phyloP scores from a whole-genome alignment of 2,113 vertebrate species.

The Labeo rohita region DNA sequence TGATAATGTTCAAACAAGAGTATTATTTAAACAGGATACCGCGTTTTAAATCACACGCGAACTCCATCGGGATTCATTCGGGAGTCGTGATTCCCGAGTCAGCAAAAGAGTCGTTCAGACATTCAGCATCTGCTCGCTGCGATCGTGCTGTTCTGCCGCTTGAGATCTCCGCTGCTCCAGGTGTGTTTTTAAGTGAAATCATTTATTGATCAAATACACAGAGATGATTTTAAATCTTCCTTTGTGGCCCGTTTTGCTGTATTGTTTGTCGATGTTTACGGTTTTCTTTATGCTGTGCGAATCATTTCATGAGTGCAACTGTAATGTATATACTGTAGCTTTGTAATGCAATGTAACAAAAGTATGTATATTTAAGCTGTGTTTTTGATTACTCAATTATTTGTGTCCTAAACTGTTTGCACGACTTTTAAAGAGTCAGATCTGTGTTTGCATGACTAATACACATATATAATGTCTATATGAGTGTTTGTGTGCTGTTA shows the following conservation, averaged over 20 bases:
- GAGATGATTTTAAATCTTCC: neutral
- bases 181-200: conserved; percentile 49
- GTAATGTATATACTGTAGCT: neutral
- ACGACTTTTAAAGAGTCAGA: neutral
- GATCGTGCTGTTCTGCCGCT: neutral
- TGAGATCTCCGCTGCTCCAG: conserved; percentile 46
- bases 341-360: neutral
- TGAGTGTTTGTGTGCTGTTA: neutral
- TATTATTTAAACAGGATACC: neutral
- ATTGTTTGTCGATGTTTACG: neutral
- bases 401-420: neutral
- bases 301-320: neutral
- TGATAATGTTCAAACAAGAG: neutral
- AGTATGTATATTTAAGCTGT: neutral
- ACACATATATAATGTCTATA: no score
- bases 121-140: conserved; percentile 14
- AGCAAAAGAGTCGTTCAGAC: neutral
- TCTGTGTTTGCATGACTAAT: neutral
- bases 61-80: neutral
- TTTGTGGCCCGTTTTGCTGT: neutral
- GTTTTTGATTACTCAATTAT: neutral
- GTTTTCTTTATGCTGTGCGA: neutral
- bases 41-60: no score
- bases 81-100: neutral
- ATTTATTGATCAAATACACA: neutral